These are phyloP conservation scores for Sapayoa aenigma DNA, from an alignment of 2,113 vertebrate species.

Conservation along the genomic window DNA sequence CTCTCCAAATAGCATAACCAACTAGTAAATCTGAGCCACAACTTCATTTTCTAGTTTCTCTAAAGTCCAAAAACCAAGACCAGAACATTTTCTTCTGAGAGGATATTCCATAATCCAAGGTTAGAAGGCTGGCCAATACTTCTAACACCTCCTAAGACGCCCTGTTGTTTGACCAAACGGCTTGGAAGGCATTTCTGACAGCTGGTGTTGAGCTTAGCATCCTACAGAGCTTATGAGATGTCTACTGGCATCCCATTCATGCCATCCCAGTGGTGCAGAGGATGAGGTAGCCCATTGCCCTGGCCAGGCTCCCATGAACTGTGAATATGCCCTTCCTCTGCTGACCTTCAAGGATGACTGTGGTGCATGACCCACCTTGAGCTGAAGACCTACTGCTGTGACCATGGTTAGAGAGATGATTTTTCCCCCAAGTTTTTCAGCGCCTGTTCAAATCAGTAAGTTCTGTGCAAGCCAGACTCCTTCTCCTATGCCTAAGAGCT, in stretches of 20 bases:
- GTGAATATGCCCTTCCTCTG: neutral
- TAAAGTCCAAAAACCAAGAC: neutral
- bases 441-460: neutral
- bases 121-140: neutral
- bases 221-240: neutral
- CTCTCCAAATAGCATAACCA: neutral
- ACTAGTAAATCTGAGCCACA: neutral
- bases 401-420: neutral
- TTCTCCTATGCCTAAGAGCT: fast-evolving
- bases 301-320: neutral
- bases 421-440: neutral
- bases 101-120: neutral
- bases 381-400: neutral
- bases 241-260: fast-evolving
- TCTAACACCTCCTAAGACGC: neutral
- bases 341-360: neutral
- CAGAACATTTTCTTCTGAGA: neutral
- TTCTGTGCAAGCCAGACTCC: fast-evolving
- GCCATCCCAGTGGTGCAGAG: fast-evolving
- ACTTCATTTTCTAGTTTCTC: neutral
- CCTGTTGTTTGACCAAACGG: neutral
- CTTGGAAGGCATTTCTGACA: neutral
- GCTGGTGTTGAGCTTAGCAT: neutral
- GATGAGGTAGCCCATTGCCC: fast-evolving
- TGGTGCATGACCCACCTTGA: fast-evolving